Base-by-base conservation (phyloP, 1,140 invertebrate species). In the Sesamia nonagrioides region DNA sequence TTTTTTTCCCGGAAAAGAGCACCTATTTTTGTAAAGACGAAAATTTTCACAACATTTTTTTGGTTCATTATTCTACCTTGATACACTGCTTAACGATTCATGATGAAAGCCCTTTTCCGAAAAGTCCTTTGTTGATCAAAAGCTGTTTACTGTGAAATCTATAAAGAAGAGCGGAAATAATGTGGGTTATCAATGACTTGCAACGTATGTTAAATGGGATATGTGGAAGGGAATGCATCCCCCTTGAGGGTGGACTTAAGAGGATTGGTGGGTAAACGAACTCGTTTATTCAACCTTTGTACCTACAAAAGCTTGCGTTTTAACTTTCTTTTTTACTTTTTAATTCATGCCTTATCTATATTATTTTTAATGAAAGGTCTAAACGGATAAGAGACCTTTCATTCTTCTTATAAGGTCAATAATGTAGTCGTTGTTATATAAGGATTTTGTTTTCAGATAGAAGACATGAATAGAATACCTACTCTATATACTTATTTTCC, bases 201-300 rank as follows among this genome's bases (percentile, higher is more conserved):
- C 61, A 66, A 6, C 37, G 35, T 17, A 63, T 37, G 58, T 35
- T 40, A 40, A 63, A 37, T 42, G 18, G 35, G 37, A 42, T 18
- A 63, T 42, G 37, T 42, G 61, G 37, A 21, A 21, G 35, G 61
- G 61, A 18, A 66, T 66, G 37, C 37, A 42, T n/a, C 17, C n/a
- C 18, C 37, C 35, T 9, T 40, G 1, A 11, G 58, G 58, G 17
- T 33, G 17, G n/a, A 66, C n/a, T 66, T 42, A 42, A 18, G 37
- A 42, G 33, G 21, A 58, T 58, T 58, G 27, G 56, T 5, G 33
- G 60, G 40, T 17, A 8, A 63, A 35, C n/a, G 35, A n/a, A 37
- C n/a, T 17, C n/a, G 60, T 63, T 40, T 63, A 17, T 63, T 66
- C 37, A 66, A 11, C 8, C 61, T 66, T 66, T 42, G 60, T 27